Evolutionary conservation across 30 jellyfish, hydroid and myxozoan genomes (phyloP).

Genomic region (Mastigias papua): DNA sequence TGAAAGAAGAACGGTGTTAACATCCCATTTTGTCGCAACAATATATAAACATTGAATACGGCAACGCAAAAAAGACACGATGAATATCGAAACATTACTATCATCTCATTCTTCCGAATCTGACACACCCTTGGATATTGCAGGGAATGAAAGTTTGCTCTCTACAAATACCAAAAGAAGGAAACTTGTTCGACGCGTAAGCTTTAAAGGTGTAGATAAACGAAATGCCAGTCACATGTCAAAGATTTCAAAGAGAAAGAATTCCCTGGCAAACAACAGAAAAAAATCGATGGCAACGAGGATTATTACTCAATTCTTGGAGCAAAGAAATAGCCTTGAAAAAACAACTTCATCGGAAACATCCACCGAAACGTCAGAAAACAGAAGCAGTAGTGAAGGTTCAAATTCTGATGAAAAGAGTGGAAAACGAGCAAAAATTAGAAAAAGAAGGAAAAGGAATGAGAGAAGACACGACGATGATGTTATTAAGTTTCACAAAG

Average conservation of each 20-base stretch:
- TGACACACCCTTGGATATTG: too few relatives aligned
- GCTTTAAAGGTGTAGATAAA: constrained; percentile 16
- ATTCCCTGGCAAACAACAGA: not conserved
- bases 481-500: not conserved
- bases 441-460: not conserved
- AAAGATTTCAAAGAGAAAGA: not conserved
- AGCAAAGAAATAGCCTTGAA: not conserved
- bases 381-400: not conserved
- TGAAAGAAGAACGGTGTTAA: too few relatives aligned
- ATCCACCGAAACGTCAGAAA: constrained; percentile 10
- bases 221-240: not conserved
- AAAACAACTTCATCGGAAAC: constrained; percentile 1
- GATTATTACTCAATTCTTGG: not conserved
- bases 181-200: not conserved
- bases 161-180: not conserved
- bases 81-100: too few relatives aligned
- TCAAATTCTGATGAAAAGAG: constrained; percentile 1
- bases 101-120: too few relatives aligned
- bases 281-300: not conserved
- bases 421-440: not conserved
- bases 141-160: not conserved
- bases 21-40: too few relatives aligned
- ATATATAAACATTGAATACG: too few relatives aligned
- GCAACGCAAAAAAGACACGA: too few relatives aligned
- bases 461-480: constrained; percentile 3